Evolutionary conservation across 2,113 vertebrate species (phyloP), one percentile per base, ranked within the genome.

Genomic region (Melanotaenia duboulayi): DNA sequence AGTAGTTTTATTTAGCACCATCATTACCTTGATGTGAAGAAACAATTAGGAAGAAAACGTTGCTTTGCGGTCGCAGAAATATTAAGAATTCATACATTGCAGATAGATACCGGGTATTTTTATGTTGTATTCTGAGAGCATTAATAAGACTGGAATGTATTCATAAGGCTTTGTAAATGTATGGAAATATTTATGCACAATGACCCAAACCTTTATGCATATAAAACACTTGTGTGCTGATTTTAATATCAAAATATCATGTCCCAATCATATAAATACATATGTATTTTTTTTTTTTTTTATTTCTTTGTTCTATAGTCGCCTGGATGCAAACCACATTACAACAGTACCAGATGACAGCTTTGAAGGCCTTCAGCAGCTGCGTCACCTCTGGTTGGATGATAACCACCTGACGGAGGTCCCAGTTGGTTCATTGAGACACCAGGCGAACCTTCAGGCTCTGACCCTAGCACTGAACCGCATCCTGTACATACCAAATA

Each of bases 321-420:
- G 98, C 22, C 91, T 99, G 49, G 98, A 99, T 90, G 98, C 98
- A 0, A 99, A 99, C 89, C 98, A 99, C 42, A 98, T 99, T 24
- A 96, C 94, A 24, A 83, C 89, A 6, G 97, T 99, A 20, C 97
- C 97, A 0, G 95, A 97, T 46, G 95, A 97, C 87, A 99, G 98
- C 69, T 99, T 99, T 39, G 94, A 98, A 89, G 96, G 95, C 1
- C 96, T 99, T 0, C 89, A 95, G 77, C 98, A 99, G 89, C 86
- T 99, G 23, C 94, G 98, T 39, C 97, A 99, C 92, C 95, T 99
- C 52, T 99, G 98, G 98, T 68, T 99, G 82, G 98, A 99, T 37
- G 98, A 99, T 89, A 99, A 99, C 92, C 96, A 95, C 58, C 83
- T 99, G 89, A 95, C 94, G 0, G 95, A 96, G 83, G 95, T 99